Evolutionary conservation across 2,113 vertebrate genomes (phyloP).

Genomic region (Jaculus jaculus): DNA sequence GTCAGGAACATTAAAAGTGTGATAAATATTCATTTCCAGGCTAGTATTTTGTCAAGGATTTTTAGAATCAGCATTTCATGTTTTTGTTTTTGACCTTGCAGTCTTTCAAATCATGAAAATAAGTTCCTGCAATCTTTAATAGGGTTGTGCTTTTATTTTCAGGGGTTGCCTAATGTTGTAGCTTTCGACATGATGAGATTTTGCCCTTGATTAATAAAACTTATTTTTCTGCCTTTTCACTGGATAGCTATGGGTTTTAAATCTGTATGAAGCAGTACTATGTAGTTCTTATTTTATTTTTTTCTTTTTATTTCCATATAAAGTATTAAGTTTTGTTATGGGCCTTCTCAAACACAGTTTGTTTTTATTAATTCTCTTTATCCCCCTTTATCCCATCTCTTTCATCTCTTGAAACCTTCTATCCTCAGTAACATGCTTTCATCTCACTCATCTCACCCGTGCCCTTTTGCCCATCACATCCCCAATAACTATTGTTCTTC

Average conservation of each 20-base stretch:
- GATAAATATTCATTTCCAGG: conserved; percentile 84
- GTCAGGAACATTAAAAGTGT: conserved; percentile 77
- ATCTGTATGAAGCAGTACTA: background rate
- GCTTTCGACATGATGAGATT: conserved; percentile 49
- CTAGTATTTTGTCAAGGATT: conserved; percentile 71
- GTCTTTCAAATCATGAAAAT: conserved; percentile 68
- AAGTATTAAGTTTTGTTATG: too few relatives aligned
- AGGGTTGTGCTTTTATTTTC: conserved; percentile 47
- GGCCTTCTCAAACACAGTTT: too few relatives aligned
- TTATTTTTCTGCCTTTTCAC: background rate
- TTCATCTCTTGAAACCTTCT: too few relatives aligned
- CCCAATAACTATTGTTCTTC: too few relatives aligned
- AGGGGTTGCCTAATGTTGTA: conserved; percentile 25
- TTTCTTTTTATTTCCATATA: too few relatives aligned
- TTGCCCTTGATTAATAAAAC: background rate
- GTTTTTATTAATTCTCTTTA: too few relatives aligned
- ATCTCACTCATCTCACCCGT: too few relatives aligned
- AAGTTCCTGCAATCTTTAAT: conserved; percentile 50
- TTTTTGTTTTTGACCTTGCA: conserved; percentile 67
- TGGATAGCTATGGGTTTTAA: background rate
- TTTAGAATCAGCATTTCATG: conserved; percentile 70
- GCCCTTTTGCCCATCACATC: too few relatives aligned
- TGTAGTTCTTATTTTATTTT: background rate
- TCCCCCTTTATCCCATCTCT: too few relatives aligned
- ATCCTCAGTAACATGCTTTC: too few relatives aligned